Conservation (phyloP, 2,888 invertebrate species). For the Caenorhabditis angaria region DNA sequence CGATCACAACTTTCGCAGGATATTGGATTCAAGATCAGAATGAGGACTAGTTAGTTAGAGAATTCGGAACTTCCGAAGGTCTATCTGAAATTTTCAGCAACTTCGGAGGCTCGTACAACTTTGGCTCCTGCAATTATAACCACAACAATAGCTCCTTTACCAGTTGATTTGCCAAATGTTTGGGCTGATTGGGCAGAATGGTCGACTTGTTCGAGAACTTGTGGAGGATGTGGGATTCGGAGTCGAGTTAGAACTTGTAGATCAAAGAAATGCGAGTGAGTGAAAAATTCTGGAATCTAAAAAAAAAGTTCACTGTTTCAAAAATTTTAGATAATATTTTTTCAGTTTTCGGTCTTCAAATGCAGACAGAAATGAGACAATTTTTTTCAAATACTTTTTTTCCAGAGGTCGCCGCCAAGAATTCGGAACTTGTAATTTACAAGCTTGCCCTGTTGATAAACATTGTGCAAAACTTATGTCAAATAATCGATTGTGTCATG, state of each 20-base stretch:
- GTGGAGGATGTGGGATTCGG: conserved; percentile 69
- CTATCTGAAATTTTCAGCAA: conserved; percentile 26
- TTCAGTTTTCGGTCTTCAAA: too few relatives aligned
- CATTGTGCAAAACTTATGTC: conserved; percentile 59
- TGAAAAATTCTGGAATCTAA: background rate
- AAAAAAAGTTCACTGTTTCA: too few relatives aligned
- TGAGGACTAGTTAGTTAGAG: conserved; percentile 46
- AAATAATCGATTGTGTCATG: conserved; percentile 60
- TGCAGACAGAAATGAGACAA: too few relatives aligned
- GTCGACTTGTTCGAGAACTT: conserved; percentile 64
- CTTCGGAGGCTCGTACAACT: conserved; percentile 48
- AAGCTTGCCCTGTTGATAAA: conserved; percentile 64
- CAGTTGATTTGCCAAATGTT: conserved; percentile 50
- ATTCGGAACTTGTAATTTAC: conserved; percentile 67
- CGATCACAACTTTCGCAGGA: conserved; percentile 61
- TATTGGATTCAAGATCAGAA: conserved; percentile 63
- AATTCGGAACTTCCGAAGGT: conserved; percentile 4
- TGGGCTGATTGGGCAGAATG: conserved; percentile 69
- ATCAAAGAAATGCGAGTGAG: conserved; percentile 66
- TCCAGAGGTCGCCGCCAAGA: conserved; percentile 67
- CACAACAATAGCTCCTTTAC: conserved; percentile 29
- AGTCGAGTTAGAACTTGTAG: conserved; percentile 59
- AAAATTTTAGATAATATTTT: too few relatives aligned
- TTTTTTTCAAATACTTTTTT: background rate
- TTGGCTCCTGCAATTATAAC: conserved; percentile 49